Conservation (phyloP, 1,140 invertebrate genomes). For the Choristoneura fumiferana region DNA sequence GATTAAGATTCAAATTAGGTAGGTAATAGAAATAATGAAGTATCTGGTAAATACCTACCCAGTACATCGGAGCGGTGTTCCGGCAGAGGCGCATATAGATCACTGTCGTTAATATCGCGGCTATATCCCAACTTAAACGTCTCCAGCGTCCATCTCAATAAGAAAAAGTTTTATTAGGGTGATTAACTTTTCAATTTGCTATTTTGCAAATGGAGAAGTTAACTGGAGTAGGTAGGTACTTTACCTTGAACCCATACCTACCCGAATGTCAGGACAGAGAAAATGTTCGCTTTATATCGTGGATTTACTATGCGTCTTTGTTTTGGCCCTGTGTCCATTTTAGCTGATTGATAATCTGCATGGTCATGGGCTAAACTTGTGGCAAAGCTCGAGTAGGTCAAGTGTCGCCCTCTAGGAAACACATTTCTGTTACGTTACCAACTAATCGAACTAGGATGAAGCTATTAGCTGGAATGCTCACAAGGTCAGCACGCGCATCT, state of each 20-base stretch:
- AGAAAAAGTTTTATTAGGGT: slow-evolving; percentile 20
- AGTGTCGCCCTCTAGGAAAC: no score
- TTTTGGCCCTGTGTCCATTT: slow-evolving; percentile 71
- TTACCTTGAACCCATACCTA: slow-evolving; percentile 39
- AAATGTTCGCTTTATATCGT: slow-evolving; percentile 67
- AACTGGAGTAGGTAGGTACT: neutral
- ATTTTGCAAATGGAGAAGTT: neutral
- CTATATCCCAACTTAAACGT: slow-evolving; percentile 78
- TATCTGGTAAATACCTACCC: no score
- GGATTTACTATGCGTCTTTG: slow-evolving; percentile 68
- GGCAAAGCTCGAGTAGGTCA: no score
- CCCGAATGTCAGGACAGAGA: slow-evolving; percentile 77
- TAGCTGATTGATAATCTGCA: slow-evolving; percentile 17
- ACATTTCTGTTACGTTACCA: no score
- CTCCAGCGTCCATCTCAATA: slow-evolving; percentile 77
- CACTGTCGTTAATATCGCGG: slow-evolving; percentile 78
- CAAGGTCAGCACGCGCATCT: no score
- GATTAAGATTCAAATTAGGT: no score
- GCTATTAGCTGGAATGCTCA: no score
- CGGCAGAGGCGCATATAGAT: slow-evolving; percentile 79
- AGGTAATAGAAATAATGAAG: no score
- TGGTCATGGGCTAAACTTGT: neutral
- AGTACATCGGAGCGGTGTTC: slow-evolving; percentile 78
- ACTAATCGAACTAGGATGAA: no score
- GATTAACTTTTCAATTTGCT: neutral